Base-by-base conservation (phyloP, 2,888 invertebrate genomes). In the Agrotis segetum region DNA sequence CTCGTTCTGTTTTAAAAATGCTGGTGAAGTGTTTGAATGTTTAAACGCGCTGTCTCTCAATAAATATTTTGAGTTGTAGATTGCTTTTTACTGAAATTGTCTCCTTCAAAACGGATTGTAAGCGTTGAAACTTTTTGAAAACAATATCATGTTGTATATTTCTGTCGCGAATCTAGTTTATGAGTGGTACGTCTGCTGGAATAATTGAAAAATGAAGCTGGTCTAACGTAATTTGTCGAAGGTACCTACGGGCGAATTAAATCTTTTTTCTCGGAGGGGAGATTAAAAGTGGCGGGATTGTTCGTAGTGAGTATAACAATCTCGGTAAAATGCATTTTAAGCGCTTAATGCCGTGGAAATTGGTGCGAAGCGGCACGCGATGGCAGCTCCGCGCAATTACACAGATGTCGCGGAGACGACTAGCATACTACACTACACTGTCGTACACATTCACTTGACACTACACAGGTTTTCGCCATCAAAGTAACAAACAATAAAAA, bases 281-380 rank as follows among this genome's bases (percentile, higher is more conserved):
- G 88, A 88, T 90, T 90, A 90, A 92, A 91, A 91, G 88, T 87
- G 87, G 86, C 83, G 84, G 84, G 89, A 89, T 92, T 89, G 89
- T 81, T 79, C 69, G 72, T 89, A 90, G 87, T 87, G 87, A 91
- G 88, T 91, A 87, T 91, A 91, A 92, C 92, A 94, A 93, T 93
- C 92, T 91, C 89, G 85, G 91, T 90, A 88, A 93, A 93, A 94
- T 93, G 94, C 93, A 93, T 94, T 94, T 92, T 87, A 90, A 92
- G 92, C 91, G 92, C 89, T 92, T 92, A 95, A 94, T 93, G 93
- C 89, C 86, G 89, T 89, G 93, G 93, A 94, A 94, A 94, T 92
- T 92, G 92, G 92, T 89, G 92, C 89, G 90, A 90, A 92, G 91
- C 89, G 91, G 66, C 87, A 89, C 88, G 88, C 89, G 91, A 88